Evolutionary conservation across 2,113 vertebrate genomes (phyloP), one percentile per base, ranked within the genome.

Genomic region (Platichthys flesus): DNA sequence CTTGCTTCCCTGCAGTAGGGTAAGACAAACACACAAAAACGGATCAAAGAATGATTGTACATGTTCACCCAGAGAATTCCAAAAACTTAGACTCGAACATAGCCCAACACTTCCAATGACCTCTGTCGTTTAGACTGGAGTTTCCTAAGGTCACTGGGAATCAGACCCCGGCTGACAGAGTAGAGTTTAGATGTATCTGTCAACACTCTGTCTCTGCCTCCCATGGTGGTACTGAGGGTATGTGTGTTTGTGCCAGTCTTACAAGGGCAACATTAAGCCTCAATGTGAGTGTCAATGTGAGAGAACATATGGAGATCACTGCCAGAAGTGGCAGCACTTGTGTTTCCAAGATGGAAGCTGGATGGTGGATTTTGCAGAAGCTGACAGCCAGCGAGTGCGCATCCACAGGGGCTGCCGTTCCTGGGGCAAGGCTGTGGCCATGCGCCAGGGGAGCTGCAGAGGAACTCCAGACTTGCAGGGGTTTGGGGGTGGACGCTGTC

Each of bases 401-500:
- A 83, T 86, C 84, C 89, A 75, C 5, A 31, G 77, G 84, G 82
- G 81, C 68, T 76, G 81, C 77, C 68, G 81, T 83, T 92, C 80
- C 61, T 86, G 86, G 87, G 90, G 77, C 91, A 80, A 10, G 65
- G 80, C 77, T 83, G 62, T 62, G 83, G 90, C 85, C 86, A 81
- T 66, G 76, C 84, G 49, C 78, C 79, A 60, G 54, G 85, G 90
- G 86, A 91, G 49, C 78, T 67, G 37, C 51, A 18, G 69, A 72
- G 57, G 71, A 71, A 66, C 35, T 79, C 72, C 24, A 66, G 66
- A 74, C 71, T 81, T 64, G 68, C 61, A 56, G 54, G 83, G 75
- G 74, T 77, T 54, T 76, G 73, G 80, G 81, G 67, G 86, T 59
- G 70, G 79, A 55, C 67, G 72, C 90, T 94, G 93, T 94, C 94